Evolutionary conservation across 1,140 invertebrate genomes (phyloP), one percentile per base, ranked within the genome.

Genomic region (Episyrphus balteatus): DNA sequence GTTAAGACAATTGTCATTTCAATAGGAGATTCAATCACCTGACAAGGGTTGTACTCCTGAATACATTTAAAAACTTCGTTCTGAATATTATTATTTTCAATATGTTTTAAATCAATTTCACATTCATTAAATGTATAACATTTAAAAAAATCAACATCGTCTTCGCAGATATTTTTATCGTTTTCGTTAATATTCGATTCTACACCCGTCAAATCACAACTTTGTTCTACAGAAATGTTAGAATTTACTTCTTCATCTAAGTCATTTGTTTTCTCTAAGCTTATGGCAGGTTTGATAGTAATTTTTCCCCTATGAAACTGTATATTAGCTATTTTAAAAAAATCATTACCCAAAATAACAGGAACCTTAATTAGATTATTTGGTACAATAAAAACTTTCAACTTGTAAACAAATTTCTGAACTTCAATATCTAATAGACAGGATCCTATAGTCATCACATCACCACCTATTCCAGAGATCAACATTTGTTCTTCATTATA

Each of bases 1-100:
- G 31, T 50, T 38, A 55, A 43, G 19, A 48, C 38, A 7, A 57
- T 53, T 33, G 42, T 45, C 44, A 53, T 44, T 34, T 55, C 15
- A 10, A 34, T 21, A 3, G n/a, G 13, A 6, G 33, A 31, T 31
- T 14, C 32, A 14, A 33, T 44, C 11, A 17, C 14, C 3, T 34
- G 31, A 7, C 30, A 8, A 12, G 43, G 43, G 10, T 3, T 19
- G 17, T 39, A 46, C 6, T 17, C 13, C 5, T 46, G 7, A 8
- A 38, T 31, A 8, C 17, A 3, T 17, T 18, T 13, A 3, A 9
- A 3, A 26, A 44, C 15, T 2, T 44, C 19, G 3, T 15, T 13
- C 18, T 17, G n/a, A 12, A 19, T 30, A 12, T 42, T 12, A 9
- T 17, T 3, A 18, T 39, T 41, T 32, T 21, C 38, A 5, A 11